Percentiles rank a stretch among this genome's conserved stretches.
Conservation (phyloP, 2,797 vertebrate species). For the Gallinago nigripennis region DNA sequence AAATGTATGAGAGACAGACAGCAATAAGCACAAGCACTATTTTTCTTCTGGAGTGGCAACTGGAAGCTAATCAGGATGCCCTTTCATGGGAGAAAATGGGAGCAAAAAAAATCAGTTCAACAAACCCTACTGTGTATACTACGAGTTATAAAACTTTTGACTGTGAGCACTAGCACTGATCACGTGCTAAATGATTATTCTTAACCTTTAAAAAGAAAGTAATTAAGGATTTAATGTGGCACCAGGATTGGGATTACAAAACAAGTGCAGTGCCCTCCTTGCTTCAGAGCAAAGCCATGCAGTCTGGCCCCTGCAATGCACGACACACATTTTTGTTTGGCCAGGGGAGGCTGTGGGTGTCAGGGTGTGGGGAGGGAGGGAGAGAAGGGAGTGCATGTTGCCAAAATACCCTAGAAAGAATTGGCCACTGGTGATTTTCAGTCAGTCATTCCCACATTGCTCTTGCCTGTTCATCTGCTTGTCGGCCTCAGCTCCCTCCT, state of each 20-base stretch:
- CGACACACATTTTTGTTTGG: fast-evolving
- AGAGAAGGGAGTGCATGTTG: fast-evolving
- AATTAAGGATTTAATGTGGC: not conserved
- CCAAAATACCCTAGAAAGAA: not conserved
- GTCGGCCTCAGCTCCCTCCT: not conserved
- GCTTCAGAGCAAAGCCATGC: not conserved
- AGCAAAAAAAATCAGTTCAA: not conserved
- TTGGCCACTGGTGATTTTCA: not conserved
- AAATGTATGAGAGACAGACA: not conserved
- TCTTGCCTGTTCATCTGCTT: not conserved
- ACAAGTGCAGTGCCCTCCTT: not conserved
- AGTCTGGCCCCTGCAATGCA: not conserved
- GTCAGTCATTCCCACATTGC: not conserved
- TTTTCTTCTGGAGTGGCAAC: not conserved
- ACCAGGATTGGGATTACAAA: not conserved
- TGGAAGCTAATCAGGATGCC: not conserved
- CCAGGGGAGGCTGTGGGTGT: no score
- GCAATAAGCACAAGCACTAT: not conserved
- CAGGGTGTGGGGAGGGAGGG: not conserved
- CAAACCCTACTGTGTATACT: not conserved
- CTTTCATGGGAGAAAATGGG: not conserved
- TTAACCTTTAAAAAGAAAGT: not conserved
- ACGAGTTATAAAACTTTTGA: not conserved
- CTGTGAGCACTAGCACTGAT: not conserved
- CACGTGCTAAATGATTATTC: not conserved